Evolutionary conservation across 1,140 invertebrate genomes (phyloP).

Genomic region (Leptinotarsa undecemlineata): DNA sequence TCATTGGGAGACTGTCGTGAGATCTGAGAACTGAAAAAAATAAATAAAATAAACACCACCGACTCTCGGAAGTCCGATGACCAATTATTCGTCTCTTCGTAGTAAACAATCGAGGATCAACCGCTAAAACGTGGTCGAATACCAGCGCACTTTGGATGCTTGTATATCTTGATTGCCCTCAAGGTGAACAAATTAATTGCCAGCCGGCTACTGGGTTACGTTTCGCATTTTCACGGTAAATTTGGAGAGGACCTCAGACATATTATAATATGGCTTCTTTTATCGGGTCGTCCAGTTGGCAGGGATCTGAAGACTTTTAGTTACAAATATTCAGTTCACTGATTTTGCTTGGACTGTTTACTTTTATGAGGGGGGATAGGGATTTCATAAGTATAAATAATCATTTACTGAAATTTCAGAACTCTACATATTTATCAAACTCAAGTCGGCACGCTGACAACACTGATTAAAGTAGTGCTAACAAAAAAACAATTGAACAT

Average conservation of each 20-base stretch:
- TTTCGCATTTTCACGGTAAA: background rate
- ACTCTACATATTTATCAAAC: too few relatives aligned
- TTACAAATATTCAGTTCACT: background rate
- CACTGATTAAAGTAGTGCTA: too few relatives aligned
- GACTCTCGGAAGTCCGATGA: slow-evolving; percentile 4
- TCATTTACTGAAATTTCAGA: too few relatives aligned
- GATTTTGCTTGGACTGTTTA: background rate
- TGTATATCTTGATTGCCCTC: background rate
- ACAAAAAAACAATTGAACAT: too few relatives aligned
- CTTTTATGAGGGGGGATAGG: too few relatives aligned
- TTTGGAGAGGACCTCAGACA: background rate
- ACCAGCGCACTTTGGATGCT: background rate
- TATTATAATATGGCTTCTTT: background rate
- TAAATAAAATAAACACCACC: background rate
- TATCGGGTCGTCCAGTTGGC: background rate
- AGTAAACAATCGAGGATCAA: slow-evolving; percentile 2
- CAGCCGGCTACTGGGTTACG: background rate
- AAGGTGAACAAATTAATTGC: slow-evolving; percentile 3
- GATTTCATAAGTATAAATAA: too few relatives aligned
- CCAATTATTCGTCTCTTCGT: background rate
- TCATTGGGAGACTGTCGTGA: too few relatives aligned
- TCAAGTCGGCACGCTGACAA: too few relatives aligned
- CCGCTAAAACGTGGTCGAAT: background rate
- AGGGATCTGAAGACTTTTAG: too few relatives aligned
- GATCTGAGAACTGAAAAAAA: background rate